phyloP scores from a whole-genome alignment of 2,113 vertebrate species.

The Neofelis nebulosa region DNA sequence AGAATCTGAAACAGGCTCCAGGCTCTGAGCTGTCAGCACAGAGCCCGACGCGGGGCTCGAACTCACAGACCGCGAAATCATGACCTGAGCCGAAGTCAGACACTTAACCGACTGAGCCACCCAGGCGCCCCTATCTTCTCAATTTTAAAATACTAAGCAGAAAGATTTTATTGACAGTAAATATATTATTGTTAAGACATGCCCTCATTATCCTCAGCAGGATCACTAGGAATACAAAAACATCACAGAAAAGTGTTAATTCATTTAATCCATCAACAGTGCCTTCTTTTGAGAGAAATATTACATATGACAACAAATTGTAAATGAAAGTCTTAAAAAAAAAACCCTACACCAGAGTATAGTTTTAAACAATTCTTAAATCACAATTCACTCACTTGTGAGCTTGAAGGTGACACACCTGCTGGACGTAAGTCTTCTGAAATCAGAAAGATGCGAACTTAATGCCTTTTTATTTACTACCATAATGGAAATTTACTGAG shows the following conservation, averaged over 20 bases:
- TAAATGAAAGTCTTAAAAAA: not conserved
- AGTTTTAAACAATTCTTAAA: not conserved
- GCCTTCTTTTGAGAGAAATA: not conserved
- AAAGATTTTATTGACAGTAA: conserved; percentile 8
- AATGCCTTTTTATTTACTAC: not conserved
- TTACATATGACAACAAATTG: not conserved
- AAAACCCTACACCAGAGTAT: not conserved
- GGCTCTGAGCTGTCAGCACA: too few relatives aligned
- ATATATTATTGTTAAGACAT: not conserved
- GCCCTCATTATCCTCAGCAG: not conserved
- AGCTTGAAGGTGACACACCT: not conserved
- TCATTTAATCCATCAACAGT: not conserved
- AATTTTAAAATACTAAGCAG: conserved; percentile 25
- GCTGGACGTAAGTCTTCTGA: not conserved
- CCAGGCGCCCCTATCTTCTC: not conserved
- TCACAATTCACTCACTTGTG: not conserved
- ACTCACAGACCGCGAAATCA: too few relatives aligned
- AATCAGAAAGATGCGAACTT: not conserved
- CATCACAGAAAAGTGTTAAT: conserved; percentile 12
- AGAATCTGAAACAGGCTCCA: too few relatives aligned
- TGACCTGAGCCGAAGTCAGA: too few relatives aligned
- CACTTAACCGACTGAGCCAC: too few relatives aligned
- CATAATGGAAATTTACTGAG: conserved; percentile 21
- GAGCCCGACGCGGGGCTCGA: too few relatives aligned
- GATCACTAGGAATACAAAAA: not conserved